phyloP scores from a whole-genome alignment of 2,113 vertebrate species.

The Nerophis lumbriciformis region DNA sequence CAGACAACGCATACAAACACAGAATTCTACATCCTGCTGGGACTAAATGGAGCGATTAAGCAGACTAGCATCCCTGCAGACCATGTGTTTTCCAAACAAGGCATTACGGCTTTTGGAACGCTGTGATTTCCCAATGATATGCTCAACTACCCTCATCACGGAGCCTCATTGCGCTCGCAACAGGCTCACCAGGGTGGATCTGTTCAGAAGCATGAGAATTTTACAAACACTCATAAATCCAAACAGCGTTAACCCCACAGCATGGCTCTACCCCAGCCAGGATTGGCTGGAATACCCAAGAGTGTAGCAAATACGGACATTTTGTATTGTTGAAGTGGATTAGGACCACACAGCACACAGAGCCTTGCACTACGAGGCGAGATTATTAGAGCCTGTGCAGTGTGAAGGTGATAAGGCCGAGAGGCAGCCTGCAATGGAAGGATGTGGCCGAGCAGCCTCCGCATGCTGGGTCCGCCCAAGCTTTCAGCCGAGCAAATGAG shows the following conservation, averaged over 20 bases:
- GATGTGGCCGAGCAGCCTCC: constrained; percentile 39
- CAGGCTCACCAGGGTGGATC: constrained; percentile 35
- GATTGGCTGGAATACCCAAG: no score
- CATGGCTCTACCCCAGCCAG: neutral
- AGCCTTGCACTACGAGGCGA: constrained; percentile 26
- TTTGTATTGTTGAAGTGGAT: constrained; percentile 37
- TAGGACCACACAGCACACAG: constrained; percentile 7
- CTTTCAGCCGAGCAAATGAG: constrained; percentile 58
- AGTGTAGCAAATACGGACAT: constrained; percentile 1
- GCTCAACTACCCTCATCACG: constrained; percentile 48
- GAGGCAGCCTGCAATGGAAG: constrained; percentile 30
- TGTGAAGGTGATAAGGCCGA: constrained; percentile 20
- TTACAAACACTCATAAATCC: constrained; percentile 32
- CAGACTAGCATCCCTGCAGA: constrained; percentile 14
- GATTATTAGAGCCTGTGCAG: constrained; percentile 16
- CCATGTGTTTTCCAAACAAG: constrained; percentile 50
- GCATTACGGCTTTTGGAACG: constrained; percentile 34
- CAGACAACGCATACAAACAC: constrained; percentile 14
- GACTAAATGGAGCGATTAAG: constrained; percentile 42
- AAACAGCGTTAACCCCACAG: constrained; percentile 10
- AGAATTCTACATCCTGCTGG: constrained; percentile 10
- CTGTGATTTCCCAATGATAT: constrained; percentile 57
- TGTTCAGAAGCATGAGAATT: constrained; percentile 18
- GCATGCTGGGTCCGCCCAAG: constrained; percentile 61
- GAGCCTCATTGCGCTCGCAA: constrained; percentile 26